phyloP scores from a whole-genome alignment of 2,888 invertebrate genomes.

The Brachyptera putata region DNA sequence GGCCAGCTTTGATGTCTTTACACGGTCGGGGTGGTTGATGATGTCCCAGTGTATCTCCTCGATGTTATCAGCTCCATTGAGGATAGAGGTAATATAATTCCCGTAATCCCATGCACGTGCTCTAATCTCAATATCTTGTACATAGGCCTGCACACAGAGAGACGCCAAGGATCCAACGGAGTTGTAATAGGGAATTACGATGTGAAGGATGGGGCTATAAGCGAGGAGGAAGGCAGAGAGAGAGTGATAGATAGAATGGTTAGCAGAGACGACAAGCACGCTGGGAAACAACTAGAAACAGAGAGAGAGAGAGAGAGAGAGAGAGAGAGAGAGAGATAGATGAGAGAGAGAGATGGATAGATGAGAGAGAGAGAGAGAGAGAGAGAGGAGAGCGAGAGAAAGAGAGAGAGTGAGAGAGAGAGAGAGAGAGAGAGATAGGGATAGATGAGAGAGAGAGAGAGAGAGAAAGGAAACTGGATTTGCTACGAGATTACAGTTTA shows the following conservation, averaged over 20 bases:
- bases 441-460: too few species aligned
- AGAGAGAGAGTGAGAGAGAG: too few species aligned
- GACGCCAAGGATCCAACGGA: too few species aligned
- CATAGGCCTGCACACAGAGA: too few species aligned
- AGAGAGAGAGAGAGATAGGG: too few species aligned
- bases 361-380: too few species aligned
- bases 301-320: not conserved
- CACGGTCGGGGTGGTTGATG: not conserved
- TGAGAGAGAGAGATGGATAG: too few species aligned
- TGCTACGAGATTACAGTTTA: not conserved
- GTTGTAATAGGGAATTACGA: constrained; percentile 11
- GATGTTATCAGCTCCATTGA: not conserved
- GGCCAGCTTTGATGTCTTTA: constrained; percentile 6
- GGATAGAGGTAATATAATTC: constrained; percentile 16
- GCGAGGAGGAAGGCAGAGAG: not conserved
- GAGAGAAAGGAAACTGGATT: not conserved
- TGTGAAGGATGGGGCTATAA: not conserved
- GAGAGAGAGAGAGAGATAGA: too few species aligned
- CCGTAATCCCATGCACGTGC: constrained; percentile 12
- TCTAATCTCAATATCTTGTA: constrained; percentile 9
- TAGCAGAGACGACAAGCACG: not conserved
- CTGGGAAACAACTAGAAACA: not conserved
- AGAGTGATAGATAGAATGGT: not conserved
- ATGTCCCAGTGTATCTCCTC: not conserved
- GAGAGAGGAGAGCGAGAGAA: too few species aligned